Base-by-base conservation (phyloP, 2,797 vertebrate species). In the Sorex maritimensis region DNA sequence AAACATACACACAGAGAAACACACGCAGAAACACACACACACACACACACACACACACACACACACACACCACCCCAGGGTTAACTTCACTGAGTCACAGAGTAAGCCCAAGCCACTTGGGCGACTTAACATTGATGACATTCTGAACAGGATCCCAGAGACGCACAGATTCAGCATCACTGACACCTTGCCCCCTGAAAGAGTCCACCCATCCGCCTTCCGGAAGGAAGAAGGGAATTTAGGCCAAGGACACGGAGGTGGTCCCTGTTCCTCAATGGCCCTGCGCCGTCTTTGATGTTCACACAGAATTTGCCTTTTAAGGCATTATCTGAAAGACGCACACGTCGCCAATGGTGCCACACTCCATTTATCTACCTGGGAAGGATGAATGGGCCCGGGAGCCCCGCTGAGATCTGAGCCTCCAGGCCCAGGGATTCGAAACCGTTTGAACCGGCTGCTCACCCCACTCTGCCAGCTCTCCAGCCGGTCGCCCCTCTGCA, bases 321-420 rank as follows among this genome's bases (percentile, higher is more conserved):
- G 95, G 95, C 96, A 94, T 96, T 97, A 97, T 97, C 96, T 95
- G 95, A 97, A 96, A 97, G 96, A 96, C 91, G 58, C 97, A 96
- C 14, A 96, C 95, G 78, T 80, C 97, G 97, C 95, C 96, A 97
- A 96, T 94, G 44, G 14, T 91, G 93, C 91, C 95, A 90, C 95
- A 92, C 96, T 96, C 95, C 67, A 96, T 97, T 98, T 97, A 97
- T 98, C 97, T 97, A 78, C 78, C 97, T 97, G 95, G 97, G 96
- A 97, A 97, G 96, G 94, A 94, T 92, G 97, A 98, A 97, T 96
- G 95, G 97, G 91, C 95, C 95, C 96, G 88, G 78, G 96, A 95
- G 11, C 58, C 97, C 97, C 96, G 97, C 96, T 97, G 98, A 97
- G 98, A 98, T 98, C 98, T 97, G 96, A 98, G 96, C 73, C 94